Base-by-base conservation (phyloP, 2,113 vertebrate species). In the Sinocyclocheilus maitianheensis region DNA sequence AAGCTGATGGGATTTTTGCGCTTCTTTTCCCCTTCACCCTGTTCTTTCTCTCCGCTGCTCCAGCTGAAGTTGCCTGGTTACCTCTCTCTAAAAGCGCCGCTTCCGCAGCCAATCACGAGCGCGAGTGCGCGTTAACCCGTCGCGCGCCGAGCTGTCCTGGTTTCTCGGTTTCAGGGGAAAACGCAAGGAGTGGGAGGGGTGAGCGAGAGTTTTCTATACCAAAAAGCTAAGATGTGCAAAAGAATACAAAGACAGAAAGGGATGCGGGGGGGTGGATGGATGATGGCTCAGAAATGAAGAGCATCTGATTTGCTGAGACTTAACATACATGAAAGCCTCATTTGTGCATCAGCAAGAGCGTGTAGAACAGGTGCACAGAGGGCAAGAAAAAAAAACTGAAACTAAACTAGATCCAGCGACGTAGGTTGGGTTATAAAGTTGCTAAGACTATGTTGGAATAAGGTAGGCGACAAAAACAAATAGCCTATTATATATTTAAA, bases 31-130 rank as follows among this genome's bases (percentile, higher is more conserved):
- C 83, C 84, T 89, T 85, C 65, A 62, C 63, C 55, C 62, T 71
- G 84, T 90, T 87, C 90, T 91, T 88, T 87, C 85, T 87, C 74
- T 90, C 80, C 80, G 87, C 88, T 87, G 88, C 86, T 89, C 88
- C 87, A 89, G 91, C 91, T 93, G 94, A 95, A 95, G 95, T 95
- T 96, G 95, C 95, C 95, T 95, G 92, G 94, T 95, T 96, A 95
- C 95, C 94, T 95, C 95, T 93, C 91, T 94, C 93, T 93, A 89
- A 93, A 91, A 92, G 86, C 92, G 91, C 91, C 92, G 92, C 86
- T 89, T 88, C 90, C 86, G 84, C 92, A 95, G 92, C 95, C 94
- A 95, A 96, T 96, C 93, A 93, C 88, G 53, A 90, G 77, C 62
- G 89, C 87, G 46, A 90, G 77, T 55, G 89, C 55, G 24, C 82